A percentile compares a stretch with the other conserved stretches of the same genome.
Evolutionary conservation across 2,113 vertebrate genomes (phyloP).

Genomic region (Hepsetus odoe): DNA sequence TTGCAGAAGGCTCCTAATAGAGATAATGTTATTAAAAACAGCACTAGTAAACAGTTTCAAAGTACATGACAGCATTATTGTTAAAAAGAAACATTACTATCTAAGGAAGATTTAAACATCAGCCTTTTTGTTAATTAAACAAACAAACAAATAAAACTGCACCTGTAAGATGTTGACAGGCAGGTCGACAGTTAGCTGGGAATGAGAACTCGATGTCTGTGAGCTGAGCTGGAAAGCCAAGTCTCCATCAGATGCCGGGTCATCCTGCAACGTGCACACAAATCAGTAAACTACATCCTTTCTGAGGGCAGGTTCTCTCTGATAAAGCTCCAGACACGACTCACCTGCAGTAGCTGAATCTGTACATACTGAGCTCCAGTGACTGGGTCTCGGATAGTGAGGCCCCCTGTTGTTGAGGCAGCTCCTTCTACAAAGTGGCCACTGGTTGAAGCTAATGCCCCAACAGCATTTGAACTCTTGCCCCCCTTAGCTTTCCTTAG

Average conservation of each 20-base stretch:
- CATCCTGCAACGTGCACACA: slow-evolving; percentile 76
- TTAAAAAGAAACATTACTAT: too few relatives aligned
- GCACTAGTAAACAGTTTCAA: too few relatives aligned
- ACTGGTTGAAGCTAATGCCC: slow-evolving; percentile 56
- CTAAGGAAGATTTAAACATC: too few relatives aligned
- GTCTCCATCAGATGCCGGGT: slow-evolving; percentile 84
- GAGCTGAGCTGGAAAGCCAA: slow-evolving; percentile 85
- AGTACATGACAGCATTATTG: too few relatives aligned
- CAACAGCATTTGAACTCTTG: slow-evolving; percentile 63
- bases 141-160: too few relatives aligned
- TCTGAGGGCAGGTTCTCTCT: background rate
- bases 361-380: slow-evolving; percentile 86
- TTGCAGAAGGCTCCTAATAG: slow-evolving; percentile 85
- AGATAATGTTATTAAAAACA: too few relatives aligned
- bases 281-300: background rate
- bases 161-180: slow-evolving; percentile 95
- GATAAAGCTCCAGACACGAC: slow-evolving; percentile 1
- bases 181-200: slow-evolving; percentile 87
- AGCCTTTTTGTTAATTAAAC: too few relatives aligned
- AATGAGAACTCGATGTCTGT: slow-evolving; percentile 84
- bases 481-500: slow-evolving; percentile 80
- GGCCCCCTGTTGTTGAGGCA: slow-evolving; percentile 73
- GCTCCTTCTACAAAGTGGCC: slow-evolving; percentile 74
- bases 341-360: slow-evolving; percentile 92
- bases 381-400: slow-evolving; percentile 81